Evolutionary conservation across 2,113 vertebrate species (phyloP), one percentile per base, ranked within the genome.

Genomic region (Pygoscelis antarcticus): DNA sequence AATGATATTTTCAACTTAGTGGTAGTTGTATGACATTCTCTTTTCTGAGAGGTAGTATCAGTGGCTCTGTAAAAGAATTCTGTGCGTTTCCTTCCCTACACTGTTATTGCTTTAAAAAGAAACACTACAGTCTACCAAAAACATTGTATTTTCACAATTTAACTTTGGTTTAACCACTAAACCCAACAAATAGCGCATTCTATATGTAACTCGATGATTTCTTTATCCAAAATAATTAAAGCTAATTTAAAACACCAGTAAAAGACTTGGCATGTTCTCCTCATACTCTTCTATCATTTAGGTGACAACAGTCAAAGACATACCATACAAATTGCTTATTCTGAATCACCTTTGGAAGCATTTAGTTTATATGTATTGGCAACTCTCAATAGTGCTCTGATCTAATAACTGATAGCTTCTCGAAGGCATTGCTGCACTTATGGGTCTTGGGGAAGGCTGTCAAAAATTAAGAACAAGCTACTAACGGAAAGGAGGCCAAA

Each of bases 141-240:
- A 0, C 25, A 32, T 1, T 27, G 2, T 7, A 11, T 47, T 79
- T 68, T 29, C 75, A 55, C 34, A 42, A 23, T 7, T 46, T 44
- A 36, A 36, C 7, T 70, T 42, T 4, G 47, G 13, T 32, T 86
- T 21, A 83, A 60, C 22, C 44, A 34, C 44, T 19, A 46, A 62
- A 57, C 6, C 10, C 21, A 82, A 66, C 6, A 34, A 61, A 60
- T 0, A 54, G 6, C 13, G 27, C 89, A 70, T 13, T 44, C 51
- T 22, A 2, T 5, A 7, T 0, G 3, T 17, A 60, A 57, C 4
- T 27, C 7, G 2, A 18, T 9, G 18, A 60, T 26, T 77, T 21
- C 61, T 75, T 57, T 10, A 57, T 4, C 30, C 36, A 16, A 62
- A 62, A 16, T 2, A 84, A 87, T 10, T 30, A 49, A 58, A 89